Base-by-base conservation (phyloP, 2,113 vertebrate genomes). In the Eudyptes chrysolophus region DNA sequence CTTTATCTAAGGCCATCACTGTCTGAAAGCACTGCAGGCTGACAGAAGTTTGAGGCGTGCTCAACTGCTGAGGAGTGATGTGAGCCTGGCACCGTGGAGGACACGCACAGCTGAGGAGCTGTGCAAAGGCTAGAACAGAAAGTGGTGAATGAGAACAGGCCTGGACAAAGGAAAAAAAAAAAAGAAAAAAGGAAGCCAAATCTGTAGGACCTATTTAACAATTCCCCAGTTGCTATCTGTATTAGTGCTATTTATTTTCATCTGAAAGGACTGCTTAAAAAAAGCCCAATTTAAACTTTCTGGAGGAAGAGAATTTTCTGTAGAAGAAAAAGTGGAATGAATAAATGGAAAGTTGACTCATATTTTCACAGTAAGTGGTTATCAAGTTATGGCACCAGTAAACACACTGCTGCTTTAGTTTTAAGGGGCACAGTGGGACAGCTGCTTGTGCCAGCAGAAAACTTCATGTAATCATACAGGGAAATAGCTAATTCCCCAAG, bases 201-300 rank as follows among this genome's bases (percentile, higher is more conserved):
- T 62, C 55, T 70, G 20, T 22, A 80, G 32, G 44, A 77, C 16
- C 54, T 86, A 51, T 30, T 86, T 78, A 89, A 72, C 60, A 74
- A n/a, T 84, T 75, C 55, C n/a, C 52, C 76, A 78, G 84, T 55
- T 82, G 66, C 76, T 84, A 62, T n/a, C 96, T 92, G 17, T 89
- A 89, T 74, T 46, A 71, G n/a, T 60, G 32, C 60, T 91, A 68
- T 74, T 80, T 78, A 79, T 89, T 89, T 94, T 70, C 62, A 84
- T 51, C 32, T 36, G 30, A 81, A 89, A 92, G 54, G 46, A 84
- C 10, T 36, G 42, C 68, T 89, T 92, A 70, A 66, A 92, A 52
- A 87, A 90, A 84, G 27, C n/a, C 62, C 42, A 36, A 70, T 76
- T 88, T 83, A 79, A 90, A 64, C 27, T 55, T 97, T 87, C 64